These are phyloP conservation scores for Ophioninae sp. DNA, from an alignment of 2,888 invertebrate species.

Conservation along the genomic window DNA sequence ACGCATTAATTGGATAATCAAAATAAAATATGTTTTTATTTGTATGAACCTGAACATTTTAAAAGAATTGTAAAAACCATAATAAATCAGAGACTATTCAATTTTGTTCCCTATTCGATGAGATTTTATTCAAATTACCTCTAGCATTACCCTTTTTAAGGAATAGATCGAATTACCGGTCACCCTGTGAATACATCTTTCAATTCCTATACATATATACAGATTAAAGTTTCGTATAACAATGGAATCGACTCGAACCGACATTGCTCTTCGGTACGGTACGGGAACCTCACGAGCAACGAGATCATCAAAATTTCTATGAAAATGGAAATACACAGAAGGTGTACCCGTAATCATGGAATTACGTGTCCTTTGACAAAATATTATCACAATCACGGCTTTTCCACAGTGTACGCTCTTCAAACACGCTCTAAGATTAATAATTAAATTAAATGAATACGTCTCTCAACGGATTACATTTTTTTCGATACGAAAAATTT, in stretches of 20 bases:
- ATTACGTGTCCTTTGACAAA: neutral
- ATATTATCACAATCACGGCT: neutral
- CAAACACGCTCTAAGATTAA: neutral
- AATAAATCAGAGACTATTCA: too few species aligned
- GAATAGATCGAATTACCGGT: too few species aligned
- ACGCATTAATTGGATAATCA: too few species aligned
- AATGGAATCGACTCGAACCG: conserved; percentile 51
- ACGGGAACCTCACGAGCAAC: conserved; percentile 47
- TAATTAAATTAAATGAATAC: neutral
- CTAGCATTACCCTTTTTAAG: too few species aligned
- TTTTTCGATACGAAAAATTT: neutral
- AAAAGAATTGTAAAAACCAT: too few species aligned
- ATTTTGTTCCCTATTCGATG: too few species aligned
- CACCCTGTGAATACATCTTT: too few species aligned
- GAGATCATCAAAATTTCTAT: conserved; percentile 53
- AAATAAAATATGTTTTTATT: too few species aligned
- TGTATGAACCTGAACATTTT: too few species aligned
- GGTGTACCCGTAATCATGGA: neutral
- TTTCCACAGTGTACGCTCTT: neutral
- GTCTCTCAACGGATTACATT: neutral
- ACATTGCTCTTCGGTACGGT: conserved; percentile 43
- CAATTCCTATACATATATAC: neutral
- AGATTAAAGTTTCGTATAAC: conserved; percentile 43
- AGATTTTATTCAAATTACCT: too few species aligned
- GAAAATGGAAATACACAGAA: conserved; percentile 9